A percentile compares a stretch with the other conserved stretches of the same genome.
phyloP scores from a whole-genome alignment of 2,113 vertebrate genomes.

The Perca schrenkii region DNA sequence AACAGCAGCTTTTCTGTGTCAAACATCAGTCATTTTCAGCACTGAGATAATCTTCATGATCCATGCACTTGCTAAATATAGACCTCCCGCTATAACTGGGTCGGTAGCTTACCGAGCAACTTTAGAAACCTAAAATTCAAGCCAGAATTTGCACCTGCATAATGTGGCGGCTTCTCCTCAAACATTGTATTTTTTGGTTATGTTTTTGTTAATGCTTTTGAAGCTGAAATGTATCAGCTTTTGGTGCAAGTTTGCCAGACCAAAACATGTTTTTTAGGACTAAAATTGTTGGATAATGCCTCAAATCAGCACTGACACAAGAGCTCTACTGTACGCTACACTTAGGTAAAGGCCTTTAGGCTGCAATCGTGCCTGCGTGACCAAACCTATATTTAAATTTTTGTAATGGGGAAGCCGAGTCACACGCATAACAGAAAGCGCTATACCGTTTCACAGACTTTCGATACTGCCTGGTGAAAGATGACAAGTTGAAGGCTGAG shows the following conservation, averaged over 20 bases:
- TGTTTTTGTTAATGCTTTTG: neutral
- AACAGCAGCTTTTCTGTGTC: slow-evolving; percentile 57
- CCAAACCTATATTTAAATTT: neutral
- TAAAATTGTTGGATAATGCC: neutral
- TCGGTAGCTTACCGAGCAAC: slow-evolving; percentile 36
- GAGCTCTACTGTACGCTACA: neutral
- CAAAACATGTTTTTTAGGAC: too few species aligned
- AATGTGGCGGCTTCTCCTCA: neutral
- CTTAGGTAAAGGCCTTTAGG: neutral
- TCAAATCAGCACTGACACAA: neutral
- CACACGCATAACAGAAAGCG: neutral
- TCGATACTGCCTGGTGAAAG: neutral
- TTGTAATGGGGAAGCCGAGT: neutral
- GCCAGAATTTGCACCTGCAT: slow-evolving; percentile 30
- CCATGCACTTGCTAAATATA: slow-evolving; percentile 68
- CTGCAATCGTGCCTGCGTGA: neutral
- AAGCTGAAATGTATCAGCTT: neutral
- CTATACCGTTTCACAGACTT: neutral
- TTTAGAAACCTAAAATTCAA: slow-evolving; percentile 19
- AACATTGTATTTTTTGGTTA: neutral
- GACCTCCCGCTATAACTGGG: slow-evolving; percentile 52
- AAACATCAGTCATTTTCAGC: slow-evolving; percentile 61
- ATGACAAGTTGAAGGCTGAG: neutral
- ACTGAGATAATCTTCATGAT: slow-evolving; percentile 61
- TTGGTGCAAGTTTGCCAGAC: neutral